These are phyloP conservation scores for Anoncus sp. DNA, from an alignment of 2,888 invertebrate species.

Conservation along the genomic window DNA sequence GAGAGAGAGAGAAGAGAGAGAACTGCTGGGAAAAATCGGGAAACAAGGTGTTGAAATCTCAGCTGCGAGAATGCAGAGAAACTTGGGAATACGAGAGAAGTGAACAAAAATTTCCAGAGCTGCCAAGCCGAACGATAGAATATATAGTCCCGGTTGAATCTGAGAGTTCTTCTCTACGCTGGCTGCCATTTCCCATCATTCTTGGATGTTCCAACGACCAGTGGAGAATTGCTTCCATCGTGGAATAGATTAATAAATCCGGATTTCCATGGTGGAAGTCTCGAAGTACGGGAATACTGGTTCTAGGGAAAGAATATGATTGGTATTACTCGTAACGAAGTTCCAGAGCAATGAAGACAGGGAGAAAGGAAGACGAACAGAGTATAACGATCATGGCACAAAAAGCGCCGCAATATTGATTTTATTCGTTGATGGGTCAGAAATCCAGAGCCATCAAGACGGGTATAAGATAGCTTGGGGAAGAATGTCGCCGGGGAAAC, in stretches of 20 bases:
- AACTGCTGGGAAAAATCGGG: background rate
- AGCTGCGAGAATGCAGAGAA: constrained; percentile 21
- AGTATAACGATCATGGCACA: too few relatives aligned
- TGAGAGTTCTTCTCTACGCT: background rate
- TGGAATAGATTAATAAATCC: background rate
- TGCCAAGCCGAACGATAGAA: constrained; percentile 2
- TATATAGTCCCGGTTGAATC: constrained; percentile 11
- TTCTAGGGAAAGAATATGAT: background rate
- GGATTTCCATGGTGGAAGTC: constrained; percentile 3
- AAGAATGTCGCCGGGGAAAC: too few relatives aligned
- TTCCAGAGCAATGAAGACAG: too few relatives aligned
- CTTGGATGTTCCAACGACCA: background rate
- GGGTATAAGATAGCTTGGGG: too few relatives aligned
- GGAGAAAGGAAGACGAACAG: too few relatives aligned
- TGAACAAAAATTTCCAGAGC: constrained; percentile 3
- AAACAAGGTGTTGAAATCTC: background rate
- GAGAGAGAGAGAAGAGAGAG: background rate
- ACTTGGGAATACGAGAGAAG: background rate
- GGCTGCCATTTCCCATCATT: background rate
- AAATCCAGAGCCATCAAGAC: too few relatives aligned
- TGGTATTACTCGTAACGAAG: background rate
- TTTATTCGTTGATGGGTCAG: too few relatives aligned
- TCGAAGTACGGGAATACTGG: background rate
- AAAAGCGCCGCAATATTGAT: too few relatives aligned
- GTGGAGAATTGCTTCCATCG: constrained; percentile 6